These are phyloP conservation scores for Rotaria magnacalcarata DNA, from an alignment of 2,888 invertebrate genomes.

Conservation along the genomic window DNA sequence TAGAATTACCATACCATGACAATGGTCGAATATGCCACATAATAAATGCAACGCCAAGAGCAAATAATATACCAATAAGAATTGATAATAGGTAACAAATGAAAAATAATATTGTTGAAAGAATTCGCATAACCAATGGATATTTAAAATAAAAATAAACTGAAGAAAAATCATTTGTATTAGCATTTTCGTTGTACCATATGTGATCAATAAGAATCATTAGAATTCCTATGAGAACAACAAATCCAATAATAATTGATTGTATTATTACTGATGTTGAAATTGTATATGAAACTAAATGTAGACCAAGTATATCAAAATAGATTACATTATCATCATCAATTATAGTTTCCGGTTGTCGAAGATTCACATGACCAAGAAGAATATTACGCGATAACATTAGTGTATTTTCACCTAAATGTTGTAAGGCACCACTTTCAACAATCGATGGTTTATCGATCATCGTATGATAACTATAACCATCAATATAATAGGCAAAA, in stretches of 20 bases:
- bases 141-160: not conserved
- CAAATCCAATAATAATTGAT: not conserved
- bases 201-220: slow-evolving; percentile 12
- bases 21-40: not conserved
- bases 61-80: not conserved
- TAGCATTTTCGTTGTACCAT: not conserved
- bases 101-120: not conserved
- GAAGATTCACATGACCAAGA: not conserved
- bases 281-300: not conserved
- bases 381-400: not conserved
- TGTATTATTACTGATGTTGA: not conserved
- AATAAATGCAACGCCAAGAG: not conserved
- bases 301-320: slow-evolving; percentile 12
- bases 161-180: not conserved
- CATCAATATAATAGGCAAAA: slow-evolving; percentile 31
- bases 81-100: not conserved
- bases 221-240: not conserved
- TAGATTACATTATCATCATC: not conserved
- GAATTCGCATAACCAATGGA: not conserved
- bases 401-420: slow-evolving; percentile 13
- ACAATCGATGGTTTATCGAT: slow-evolving; percentile 6
- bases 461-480: slow-evolving; percentile 16
- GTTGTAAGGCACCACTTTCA: not conserved
- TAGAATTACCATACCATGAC: slow-evolving; percentile 19
- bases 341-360: not conserved